Evolutionary conservation across 2,888 invertebrate species (phyloP).

Genomic region (Pasiphila rectangulata): DNA sequence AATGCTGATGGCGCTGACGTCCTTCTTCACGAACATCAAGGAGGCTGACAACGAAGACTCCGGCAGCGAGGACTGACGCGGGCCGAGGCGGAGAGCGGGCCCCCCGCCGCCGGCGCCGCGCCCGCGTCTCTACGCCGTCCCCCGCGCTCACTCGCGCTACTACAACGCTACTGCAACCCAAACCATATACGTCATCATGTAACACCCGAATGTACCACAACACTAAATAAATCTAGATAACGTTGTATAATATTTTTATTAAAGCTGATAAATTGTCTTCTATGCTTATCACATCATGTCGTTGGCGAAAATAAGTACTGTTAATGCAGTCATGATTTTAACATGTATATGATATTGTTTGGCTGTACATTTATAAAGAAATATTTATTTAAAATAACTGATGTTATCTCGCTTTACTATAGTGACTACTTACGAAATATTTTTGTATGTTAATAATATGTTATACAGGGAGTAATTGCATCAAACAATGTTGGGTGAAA

Average conservation of each 20-base stretch:
- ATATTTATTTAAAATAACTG: conserved; percentile 14
- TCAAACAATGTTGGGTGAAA: neutral
- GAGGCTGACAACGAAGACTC: conserved; percentile 84
- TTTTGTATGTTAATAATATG: conserved; percentile 11
- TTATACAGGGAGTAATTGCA: neutral
- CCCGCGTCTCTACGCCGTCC: conserved; percentile 31
- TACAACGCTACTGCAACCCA: neutral
- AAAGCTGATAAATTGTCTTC: conserved; percentile 21
- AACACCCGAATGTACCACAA: conserved; percentile 1
- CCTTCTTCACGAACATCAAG: conserved; percentile 86
- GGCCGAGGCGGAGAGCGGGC: conserved; percentile 37
- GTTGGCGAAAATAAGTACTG: too few relatives aligned
- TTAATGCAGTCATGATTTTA: conserved; percentile 6
- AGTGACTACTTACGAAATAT: conserved; percentile 11
- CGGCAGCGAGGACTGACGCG: conserved; percentile 74
- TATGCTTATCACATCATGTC: conserved; percentile 14
- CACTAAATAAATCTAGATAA: conserved; percentile 29
- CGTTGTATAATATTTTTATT: conserved; percentile 49
- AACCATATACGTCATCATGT: conserved; percentile 2
- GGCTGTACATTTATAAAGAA: conserved; percentile 27
- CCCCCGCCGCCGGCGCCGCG: conserved; percentile 37
- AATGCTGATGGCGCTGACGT: conserved; percentile 86
- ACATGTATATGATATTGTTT: conserved; percentile 15
- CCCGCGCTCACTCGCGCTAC: conserved; percentile 31
- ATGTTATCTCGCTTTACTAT: conserved; percentile 14